A percentile compares a stretch with the other conserved stretches of the same genome.
phyloP scores from a whole-genome alignment of 2,888 invertebrate species.

The Drosophila nr. perissopoda region DNA sequence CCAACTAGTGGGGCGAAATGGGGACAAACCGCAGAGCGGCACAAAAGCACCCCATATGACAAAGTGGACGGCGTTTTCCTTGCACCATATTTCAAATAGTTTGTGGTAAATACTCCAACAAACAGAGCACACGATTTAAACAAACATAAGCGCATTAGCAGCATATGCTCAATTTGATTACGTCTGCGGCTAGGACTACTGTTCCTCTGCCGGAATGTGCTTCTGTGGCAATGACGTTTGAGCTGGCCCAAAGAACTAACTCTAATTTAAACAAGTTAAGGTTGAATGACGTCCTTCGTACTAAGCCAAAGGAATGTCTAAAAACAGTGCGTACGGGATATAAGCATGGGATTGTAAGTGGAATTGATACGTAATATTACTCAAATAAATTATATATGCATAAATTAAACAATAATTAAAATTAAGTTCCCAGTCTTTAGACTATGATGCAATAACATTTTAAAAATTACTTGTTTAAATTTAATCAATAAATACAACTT shows the following conservation, averaged over 20 bases:
- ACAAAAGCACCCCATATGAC: conserved; percentile 54
- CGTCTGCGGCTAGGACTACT: conserved; percentile 21
- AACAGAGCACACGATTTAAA: conserved; percentile 67
- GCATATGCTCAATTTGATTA: conserved; percentile 67
- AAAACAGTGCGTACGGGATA: neutral
- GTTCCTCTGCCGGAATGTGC: conserved; percentile 7
- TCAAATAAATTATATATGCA: neutral
- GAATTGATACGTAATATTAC: neutral
- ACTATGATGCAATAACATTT: neutral
- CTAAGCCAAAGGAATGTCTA: neutral
- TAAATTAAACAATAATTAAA: neutral
- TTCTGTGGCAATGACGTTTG: conserved; percentile 4
- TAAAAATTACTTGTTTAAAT: too few species aligned
- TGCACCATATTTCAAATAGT: conserved; percentile 74
- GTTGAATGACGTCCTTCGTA: conserved; percentile 8
- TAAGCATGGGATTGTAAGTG: neutral
- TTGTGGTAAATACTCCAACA: conserved; percentile 75
- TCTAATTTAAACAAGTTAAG: conserved; percentile 4
- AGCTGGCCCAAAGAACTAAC: neutral
- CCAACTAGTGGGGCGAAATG: conserved; percentile 2
- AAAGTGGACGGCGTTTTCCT: conserved; percentile 58
- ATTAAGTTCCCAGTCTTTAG: neutral
- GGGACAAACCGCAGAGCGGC: conserved; percentile 22
- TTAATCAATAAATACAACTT: neutral
- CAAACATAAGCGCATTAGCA: conserved; percentile 65